Conservation (phyloP, 2,888 invertebrate species). For the Melanargia galathea region DNA sequence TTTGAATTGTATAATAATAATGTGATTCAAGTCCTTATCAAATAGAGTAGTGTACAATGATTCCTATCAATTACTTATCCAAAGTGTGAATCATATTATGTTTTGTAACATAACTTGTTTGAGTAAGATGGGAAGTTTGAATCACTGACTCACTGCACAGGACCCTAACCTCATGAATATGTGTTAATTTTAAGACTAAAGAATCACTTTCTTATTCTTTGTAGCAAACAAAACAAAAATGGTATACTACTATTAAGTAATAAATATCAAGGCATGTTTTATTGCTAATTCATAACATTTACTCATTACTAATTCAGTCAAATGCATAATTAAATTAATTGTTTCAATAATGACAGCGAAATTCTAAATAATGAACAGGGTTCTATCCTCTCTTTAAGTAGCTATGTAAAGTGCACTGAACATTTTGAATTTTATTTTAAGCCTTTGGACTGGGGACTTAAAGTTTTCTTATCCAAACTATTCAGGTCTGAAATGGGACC, state of each 20-base stretch:
- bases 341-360: constrained; percentile 33
- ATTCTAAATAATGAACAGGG: constrained; percentile 59
- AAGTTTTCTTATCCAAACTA: constrained; percentile 33
- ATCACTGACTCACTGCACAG: constrained; percentile 19
- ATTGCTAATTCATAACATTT: constrained; percentile 2
- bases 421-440: constrained; percentile 41
- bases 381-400: constrained; percentile 46
- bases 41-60: constrained; percentile 13
- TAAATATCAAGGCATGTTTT: not conserved
- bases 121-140: constrained; percentile 27
- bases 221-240: constrained; percentile 8
- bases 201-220: not conserved
- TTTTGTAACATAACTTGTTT: constrained; percentile 22
- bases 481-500: constrained; percentile 48
- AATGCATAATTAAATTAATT: constrained; percentile 14
- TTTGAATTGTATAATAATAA: constrained; percentile 28
- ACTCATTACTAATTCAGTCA: constrained; percentile 3
- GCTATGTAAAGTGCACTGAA: constrained; percentile 30
- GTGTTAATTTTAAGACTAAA: constrained; percentile 21
- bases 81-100: constrained; percentile 29
- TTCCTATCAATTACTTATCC: constrained; percentile 25
- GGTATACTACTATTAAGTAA: constrained; percentile 1
- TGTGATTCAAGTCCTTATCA: constrained; percentile 35
- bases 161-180: constrained; percentile 20
- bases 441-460: constrained; percentile 43